Base-by-base conservation (phyloP, 2,797 vertebrate species). In the Taeniopygia guttata region DNA sequence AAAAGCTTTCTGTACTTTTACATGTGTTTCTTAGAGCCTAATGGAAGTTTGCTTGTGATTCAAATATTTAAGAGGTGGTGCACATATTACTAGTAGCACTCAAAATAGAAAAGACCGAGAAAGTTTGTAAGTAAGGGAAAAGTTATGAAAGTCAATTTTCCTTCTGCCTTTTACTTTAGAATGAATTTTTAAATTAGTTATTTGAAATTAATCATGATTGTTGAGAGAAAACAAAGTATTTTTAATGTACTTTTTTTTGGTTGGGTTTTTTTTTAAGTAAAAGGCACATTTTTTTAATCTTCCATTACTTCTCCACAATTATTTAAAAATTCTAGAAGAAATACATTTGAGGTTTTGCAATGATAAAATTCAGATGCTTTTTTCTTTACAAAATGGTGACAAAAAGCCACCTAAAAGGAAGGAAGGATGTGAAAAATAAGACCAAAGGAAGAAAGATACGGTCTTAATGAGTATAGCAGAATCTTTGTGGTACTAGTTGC, bases 391-490 rank as follows among this genome's bases (percentile, higher is more conserved):
- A 94, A 70, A 79, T 94, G 70, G 70, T 82, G 76, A 91, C 80
- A 84, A 48, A 21, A 5, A 66, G 22, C 32, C 87, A 75, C 46
- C 34, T 84, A 69, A 84, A 80, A 68, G 85, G 87, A 95, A 87
- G 93, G 86, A 96, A 84, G 89, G 76, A 93, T 91, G 52, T 96
- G 91, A 92, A 93, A 94, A 95, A 90, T 51, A 70, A 77, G 89
- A 91, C 52, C 74, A 90, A 92, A 95, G 88, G 76, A 92, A 78
- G 89, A 90, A 89, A 55, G 64, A 54, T 84, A 32, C 68, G 86
- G n/a, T 38, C 21, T n/a, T 93, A 89, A 94, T 77, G 92, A 90
- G 67, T 75, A 27, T 84, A 89, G 52, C 84, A 91, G 95, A 87
- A 60, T 69, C 62, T 62, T 78, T 86, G 76, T 94, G 81, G 72